Percentiles rank a stretch among this genome's conserved stretches.
These are phyloP conservation scores for Cepphus grylle DNA, from an alignment of 2,113 vertebrate genomes.

Conservation along the genomic window DNA sequence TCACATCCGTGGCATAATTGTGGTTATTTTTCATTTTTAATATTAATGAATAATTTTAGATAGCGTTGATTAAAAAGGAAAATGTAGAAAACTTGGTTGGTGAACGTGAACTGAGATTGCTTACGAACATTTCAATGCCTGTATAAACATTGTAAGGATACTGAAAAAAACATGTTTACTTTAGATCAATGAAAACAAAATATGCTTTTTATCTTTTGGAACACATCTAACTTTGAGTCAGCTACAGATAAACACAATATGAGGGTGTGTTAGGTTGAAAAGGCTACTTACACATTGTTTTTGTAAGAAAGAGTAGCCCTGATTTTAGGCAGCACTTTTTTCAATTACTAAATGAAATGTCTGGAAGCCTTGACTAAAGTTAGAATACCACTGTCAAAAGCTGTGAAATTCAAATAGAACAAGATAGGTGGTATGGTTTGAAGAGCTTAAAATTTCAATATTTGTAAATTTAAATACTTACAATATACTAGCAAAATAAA, in stretches of 20 bases:
- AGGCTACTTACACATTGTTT: not conserved
- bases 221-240: not conserved
- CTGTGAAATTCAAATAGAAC: not conserved
- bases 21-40: not conserved
- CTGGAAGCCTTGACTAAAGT: not conserved
- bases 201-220: not conserved
- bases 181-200: not conserved
- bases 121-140: not conserved
- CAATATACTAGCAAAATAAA: not conserved
- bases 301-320: not conserved
- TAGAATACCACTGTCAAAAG: not conserved
- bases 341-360: not conserved
- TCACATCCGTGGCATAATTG: not conserved
- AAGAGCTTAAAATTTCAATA: not conserved
- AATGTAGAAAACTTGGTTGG: not conserved
- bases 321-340: not conserved
- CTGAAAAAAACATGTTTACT: not conserved
- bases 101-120: not conserved
- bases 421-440: not conserved
- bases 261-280: not conserved
- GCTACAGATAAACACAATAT: not conserved
- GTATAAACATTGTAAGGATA: not conserved
- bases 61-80: not conserved
- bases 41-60: not conserved
- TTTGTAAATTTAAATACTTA: not conserved